These are phyloP conservation scores for Distichodus sexfasciatus DNA, from an alignment of 2,797 vertebrate genomes.

Conservation along the genomic window DNA sequence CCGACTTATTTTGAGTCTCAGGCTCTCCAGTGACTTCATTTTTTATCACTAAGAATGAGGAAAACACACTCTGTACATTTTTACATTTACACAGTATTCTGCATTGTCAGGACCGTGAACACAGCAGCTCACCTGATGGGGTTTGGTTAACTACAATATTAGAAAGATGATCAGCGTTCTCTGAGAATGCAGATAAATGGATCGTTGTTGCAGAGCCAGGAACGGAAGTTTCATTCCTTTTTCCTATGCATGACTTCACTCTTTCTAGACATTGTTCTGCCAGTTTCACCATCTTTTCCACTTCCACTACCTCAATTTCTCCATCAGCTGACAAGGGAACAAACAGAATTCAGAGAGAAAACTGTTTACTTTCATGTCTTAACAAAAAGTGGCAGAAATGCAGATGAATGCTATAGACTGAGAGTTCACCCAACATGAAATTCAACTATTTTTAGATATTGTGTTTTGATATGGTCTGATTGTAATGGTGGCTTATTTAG, in stretches of 20 bases:
- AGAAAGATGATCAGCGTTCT: not conserved
- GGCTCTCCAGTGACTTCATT: constrained; percentile 32
- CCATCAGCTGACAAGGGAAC: constrained; percentile 58
- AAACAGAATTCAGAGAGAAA: not conserved
- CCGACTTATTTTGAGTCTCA: constrained; percentile 1
- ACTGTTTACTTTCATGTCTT: not conserved
- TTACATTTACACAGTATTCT: not conserved
- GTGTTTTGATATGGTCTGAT: no score
- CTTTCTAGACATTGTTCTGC: constrained; percentile 93
- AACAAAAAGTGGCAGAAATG: no score
- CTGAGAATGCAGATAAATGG: constrained; percentile 18
- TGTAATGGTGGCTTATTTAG: no score
- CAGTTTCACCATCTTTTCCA: constrained; percentile 87
- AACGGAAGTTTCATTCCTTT: constrained; percentile 39
- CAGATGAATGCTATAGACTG: no score
- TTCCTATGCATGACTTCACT: constrained; percentile 81
- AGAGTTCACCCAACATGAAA: no score
- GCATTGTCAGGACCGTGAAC: not conserved
- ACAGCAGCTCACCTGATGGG: constrained; percentile 46
- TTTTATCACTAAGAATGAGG: constrained; percentile 21
- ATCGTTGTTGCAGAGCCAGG: constrained; percentile 6
- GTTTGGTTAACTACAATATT: not conserved
- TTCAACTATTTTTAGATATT: no score
- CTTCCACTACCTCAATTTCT: constrained; percentile 71
- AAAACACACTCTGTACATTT: not conserved